These are phyloP conservation scores for Motacilla tschutschensis DNA, from an alignment of 2,113 vertebrate genomes.

Conservation along the genomic window DNA sequence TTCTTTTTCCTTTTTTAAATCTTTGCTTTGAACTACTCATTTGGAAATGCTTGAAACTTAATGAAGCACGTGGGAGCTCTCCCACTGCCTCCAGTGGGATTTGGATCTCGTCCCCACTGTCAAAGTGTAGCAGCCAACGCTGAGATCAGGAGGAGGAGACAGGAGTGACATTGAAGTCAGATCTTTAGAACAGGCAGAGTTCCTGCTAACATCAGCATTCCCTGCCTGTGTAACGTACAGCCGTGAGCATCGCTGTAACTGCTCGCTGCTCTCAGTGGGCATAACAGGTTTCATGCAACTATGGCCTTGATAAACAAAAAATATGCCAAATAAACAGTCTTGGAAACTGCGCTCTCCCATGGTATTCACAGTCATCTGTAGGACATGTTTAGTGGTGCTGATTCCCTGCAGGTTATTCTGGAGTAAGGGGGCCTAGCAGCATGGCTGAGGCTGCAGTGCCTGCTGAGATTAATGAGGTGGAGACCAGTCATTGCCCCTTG, in stretches of 20 bases:
- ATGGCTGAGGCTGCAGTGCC: neutral
- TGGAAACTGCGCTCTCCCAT: neutral
- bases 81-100: neutral
- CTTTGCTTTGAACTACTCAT: neutral
- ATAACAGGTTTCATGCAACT: neutral
- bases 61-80: neutral
- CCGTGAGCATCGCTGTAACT: neutral
- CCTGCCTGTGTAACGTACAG: neutral
- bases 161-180: neutral
- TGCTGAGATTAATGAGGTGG: neutral
- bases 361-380: neutral
- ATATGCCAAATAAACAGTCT: neutral
- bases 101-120: neutral
- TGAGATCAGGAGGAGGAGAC: neutral
- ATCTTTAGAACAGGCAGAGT: neutral
- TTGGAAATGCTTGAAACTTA: neutral
- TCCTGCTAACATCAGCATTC: slow-evolving; percentile 8
- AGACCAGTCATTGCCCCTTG: neutral
- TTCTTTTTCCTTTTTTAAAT: neutral
- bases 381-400: neutral
- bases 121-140: neutral
- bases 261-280: neutral
- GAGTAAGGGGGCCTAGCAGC: neutral
- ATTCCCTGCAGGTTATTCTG: neutral
- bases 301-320: neutral